Evolutionary conservation across 2,797 vertebrate species (phyloP), one percentile per base, ranked within the genome.

Genomic region (Smutsia gigantea): DNA sequence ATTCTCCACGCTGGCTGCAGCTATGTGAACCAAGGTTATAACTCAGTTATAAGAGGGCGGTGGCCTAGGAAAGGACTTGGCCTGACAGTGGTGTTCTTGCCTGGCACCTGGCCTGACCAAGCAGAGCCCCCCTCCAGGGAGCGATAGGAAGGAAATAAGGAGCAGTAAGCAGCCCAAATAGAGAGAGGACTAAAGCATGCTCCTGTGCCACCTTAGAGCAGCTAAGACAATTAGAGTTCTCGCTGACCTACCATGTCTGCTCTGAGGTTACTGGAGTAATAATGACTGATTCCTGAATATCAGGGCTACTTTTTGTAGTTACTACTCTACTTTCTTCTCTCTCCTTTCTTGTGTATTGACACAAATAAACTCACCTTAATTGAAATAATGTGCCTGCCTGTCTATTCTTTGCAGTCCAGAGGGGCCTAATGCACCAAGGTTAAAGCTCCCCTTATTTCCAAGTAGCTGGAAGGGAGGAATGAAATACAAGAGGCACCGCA

Each of bases 351-450:
- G 51, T 95, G 75, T 92, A 71, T 57, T 53, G 11, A 46, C 64
- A 85, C 71, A 87, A 96, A 97, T 95, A 97, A 97, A 96, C 64
- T 96, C 83, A 81, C 7, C 9, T 15, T 93, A 64, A 74, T 68
- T 68, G 72, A 92, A 64, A 74, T 37, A 68, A 53, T 39, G 14
- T 84, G 75, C 51, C 51, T 72, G 29, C 12, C 2, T 42, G 63
- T 39, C 64, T 92, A 37, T 88, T 87, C 69, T 82, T 92, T 72
- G 4, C 9, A 10, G 25, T 78, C 31, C 53, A 3, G 42, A 82
- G 23, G 18, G 23, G 8, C 37, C 27, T 72, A 21, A 74, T 13
- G 69, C 19, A 1, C 37, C 29, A 59, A 53, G 89, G 63, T 63
- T n/a, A 61, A 64, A 77, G 42, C 17, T 72, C 0, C 27, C 9